Evolutionary conservation across 2,797 vertebrate genomes (phyloP).

Genomic region (Semaprochilodus insignis): DNA sequence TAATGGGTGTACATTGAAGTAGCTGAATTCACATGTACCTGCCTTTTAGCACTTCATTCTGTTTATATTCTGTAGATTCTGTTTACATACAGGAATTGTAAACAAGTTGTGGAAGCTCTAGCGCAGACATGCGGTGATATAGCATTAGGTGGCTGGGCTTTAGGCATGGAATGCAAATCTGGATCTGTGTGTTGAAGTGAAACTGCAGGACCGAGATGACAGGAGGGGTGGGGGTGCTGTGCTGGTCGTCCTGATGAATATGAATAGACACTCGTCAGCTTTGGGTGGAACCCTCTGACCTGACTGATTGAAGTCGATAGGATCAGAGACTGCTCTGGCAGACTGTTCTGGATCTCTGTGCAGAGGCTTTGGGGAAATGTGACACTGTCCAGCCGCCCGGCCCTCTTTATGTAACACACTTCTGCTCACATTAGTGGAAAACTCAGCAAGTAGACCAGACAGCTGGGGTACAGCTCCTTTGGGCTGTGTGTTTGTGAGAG

Average conservation of each 20-base stretch:
- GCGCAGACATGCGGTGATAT: background rate
- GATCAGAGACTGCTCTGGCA: background rate
- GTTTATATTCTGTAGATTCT: background rate
- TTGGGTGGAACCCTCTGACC: background rate
- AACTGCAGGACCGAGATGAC: background rate
- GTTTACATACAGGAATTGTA: background rate
- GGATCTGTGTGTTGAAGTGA: background rate
- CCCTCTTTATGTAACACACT: slow-evolving; percentile 36
- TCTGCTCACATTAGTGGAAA: slow-evolving; percentile 22
- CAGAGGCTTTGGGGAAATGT: slow-evolving; percentile 12
- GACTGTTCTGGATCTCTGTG: slow-evolving; percentile 19
- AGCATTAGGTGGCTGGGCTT: background rate
- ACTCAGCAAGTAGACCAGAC: slow-evolving; percentile 15
- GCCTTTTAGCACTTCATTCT: too few species aligned
- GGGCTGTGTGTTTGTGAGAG: background rate
- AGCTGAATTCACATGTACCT: too few species aligned
- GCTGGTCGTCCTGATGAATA: background rate
- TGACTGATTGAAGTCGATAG: background rate
- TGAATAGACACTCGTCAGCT: background rate
- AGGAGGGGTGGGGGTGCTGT: background rate
- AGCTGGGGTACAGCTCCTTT: slow-evolving; percentile 20
- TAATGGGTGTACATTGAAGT: too few species aligned
- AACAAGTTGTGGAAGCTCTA: background rate
- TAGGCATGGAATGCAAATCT: background rate
- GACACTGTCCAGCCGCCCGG: slow-evolving; percentile 22